A percentile compares a stretch with the other conserved stretches of the same genome.
phyloP scores from a whole-genome alignment of 2,113 vertebrate genomes.

The Myanophis thanlyinensis region DNA sequence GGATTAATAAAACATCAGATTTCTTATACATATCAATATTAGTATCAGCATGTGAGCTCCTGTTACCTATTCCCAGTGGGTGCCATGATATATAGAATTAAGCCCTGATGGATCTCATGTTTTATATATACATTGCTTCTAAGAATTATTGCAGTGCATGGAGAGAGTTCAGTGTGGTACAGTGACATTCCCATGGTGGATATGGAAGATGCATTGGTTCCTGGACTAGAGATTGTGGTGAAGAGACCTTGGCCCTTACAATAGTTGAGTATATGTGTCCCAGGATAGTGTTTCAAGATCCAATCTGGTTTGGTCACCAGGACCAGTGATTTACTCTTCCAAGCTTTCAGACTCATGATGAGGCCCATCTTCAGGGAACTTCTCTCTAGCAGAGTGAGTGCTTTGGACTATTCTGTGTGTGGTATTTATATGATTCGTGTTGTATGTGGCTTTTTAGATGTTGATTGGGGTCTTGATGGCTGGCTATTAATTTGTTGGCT shows the following conservation, averaged over 20 bases:
- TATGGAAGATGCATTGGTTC: background rate
- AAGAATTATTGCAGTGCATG: background rate
- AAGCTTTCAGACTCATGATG: too few species aligned
- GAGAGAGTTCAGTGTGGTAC: background rate
- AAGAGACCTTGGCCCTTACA: background rate
- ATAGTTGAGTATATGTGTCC: too few species aligned
- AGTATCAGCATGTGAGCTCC: background rate
- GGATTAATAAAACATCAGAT: background rate
- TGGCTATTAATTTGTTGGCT: too few species aligned
- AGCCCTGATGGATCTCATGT: background rate
- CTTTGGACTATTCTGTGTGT: too few species aligned
- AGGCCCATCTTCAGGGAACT: too few species aligned
- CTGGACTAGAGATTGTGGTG: background rate
- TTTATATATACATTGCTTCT: background rate
- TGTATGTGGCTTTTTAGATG: too few species aligned
- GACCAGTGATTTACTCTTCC: too few species aligned
- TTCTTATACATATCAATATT: background rate
- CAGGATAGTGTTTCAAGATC: too few species aligned
- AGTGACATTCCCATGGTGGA: background rate
- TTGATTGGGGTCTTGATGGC: too few species aligned
- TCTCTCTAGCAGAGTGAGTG: too few species aligned
- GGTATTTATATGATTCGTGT: too few species aligned
- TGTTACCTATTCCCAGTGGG: background rate
- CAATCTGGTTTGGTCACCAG: too few species aligned
- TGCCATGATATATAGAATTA: background rate